Evolutionary conservation across 92 coral and sea anemone genomes (phyloP).

Genomic region (Diadumene lineata): DNA sequence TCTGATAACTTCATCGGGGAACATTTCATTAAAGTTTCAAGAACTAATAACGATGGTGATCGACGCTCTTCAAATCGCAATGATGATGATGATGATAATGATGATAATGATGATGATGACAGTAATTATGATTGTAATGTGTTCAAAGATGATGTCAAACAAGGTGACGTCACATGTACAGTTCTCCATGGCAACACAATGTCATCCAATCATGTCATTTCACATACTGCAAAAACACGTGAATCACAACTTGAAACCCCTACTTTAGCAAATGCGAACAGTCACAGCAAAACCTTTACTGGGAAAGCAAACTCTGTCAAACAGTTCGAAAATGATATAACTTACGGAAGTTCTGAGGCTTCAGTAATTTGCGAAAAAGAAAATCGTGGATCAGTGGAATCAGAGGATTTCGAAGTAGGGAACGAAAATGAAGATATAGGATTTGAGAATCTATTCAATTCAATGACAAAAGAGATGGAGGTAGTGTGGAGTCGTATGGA

Average conservation of each 20-base stretch:
- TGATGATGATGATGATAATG: neutral
- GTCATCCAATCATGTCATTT: neutral
- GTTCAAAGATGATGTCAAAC: neutral
- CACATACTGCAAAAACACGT: no score
- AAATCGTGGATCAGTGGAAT: neutral
- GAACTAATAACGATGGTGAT: neutral
- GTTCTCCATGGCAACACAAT: neutral
- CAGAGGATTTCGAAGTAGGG: neutral
- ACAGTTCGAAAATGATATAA: no score
- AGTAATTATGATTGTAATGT: neutral
- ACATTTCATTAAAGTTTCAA: no score
- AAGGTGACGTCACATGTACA: neutral
- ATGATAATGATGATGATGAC: constrained; percentile 16
- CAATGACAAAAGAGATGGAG: constrained; percentile 38
- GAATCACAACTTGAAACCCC: no score
- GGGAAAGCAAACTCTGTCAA: no score
- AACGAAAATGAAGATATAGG: neutral
- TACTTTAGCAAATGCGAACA: no score
- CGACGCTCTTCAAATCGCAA: neutral
- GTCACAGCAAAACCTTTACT: no score
- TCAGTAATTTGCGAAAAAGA: neutral
- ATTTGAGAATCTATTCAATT: neutral
- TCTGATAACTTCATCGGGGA: no score
- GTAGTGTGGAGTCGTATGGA: constrained; percentile 49
- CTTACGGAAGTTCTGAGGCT: no score